Percentiles rank a stretch among this genome's conserved stretches.
Evolutionary conservation across 2,797 vertebrate species (phyloP).

Genomic region (Chloroceryle inda): DNA sequence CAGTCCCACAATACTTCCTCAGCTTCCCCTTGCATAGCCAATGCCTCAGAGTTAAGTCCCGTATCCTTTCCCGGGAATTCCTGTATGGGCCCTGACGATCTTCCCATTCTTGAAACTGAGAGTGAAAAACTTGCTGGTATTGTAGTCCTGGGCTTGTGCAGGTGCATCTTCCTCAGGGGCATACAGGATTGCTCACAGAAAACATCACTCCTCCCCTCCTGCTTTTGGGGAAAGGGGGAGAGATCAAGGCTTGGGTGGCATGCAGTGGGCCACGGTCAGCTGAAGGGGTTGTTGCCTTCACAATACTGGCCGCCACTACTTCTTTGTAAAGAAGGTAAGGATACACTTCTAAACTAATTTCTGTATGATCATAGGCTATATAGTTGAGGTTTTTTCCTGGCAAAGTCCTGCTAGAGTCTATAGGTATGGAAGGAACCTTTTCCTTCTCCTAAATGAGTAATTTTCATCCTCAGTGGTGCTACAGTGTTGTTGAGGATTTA

Average conservation of each 20-base stretch:
- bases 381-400: neutral
- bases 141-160: neutral
- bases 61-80: neutral
- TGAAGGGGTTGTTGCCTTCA: neutral
- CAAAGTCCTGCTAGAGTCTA: neutral
- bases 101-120: neutral
- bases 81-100: neutral
- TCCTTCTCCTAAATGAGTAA: neutral
- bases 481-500: neutral
- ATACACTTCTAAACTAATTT: neutral
- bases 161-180: neutral
- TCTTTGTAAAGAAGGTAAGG: neutral
- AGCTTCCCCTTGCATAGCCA: neutral
- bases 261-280: neutral
- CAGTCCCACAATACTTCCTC: neutral
- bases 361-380: neutral
- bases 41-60: neutral
- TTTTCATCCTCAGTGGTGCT: neutral
- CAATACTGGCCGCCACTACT: neutral
- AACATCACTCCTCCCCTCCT: neutral
- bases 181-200: neutral
- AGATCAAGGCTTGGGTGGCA: neutral
- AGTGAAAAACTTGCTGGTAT: neutral
- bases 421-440: neutral
- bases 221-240: neutral